Percentiles rank a stretch among this genome's conserved stretches.
Evolutionary conservation across 2,113 vertebrate species (phyloP).

Genomic region (Brienomyrus brachyistius): DNA sequence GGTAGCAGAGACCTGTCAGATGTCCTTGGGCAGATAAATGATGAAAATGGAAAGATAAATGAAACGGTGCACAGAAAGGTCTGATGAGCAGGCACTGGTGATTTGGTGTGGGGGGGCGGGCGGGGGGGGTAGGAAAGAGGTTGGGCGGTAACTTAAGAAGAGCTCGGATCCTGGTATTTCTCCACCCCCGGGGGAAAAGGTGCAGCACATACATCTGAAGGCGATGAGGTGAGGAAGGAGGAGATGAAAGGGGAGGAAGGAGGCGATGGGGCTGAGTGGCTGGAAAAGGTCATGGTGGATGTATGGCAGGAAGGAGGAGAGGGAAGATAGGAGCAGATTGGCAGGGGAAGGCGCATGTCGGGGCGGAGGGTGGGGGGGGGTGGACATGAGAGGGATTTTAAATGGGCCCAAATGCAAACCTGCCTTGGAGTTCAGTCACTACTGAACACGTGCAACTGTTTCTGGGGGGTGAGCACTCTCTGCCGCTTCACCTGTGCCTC

Average conservation of each 20-base stretch:
- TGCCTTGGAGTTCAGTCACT: background rate
- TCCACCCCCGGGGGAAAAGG: background rate
- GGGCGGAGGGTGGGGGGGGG: background rate
- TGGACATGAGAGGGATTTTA: background rate
- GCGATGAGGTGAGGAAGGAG: background rate
- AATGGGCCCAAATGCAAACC: background rate
- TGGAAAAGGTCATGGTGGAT: background rate
- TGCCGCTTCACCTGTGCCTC: background rate
- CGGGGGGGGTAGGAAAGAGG: background rate
- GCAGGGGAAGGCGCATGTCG: background rate
- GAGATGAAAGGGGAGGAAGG: background rate
- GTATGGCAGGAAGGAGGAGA: background rate
- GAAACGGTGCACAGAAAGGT: background rate
- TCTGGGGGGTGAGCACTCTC: background rate
- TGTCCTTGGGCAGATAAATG: background rate
- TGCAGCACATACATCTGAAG: background rate
- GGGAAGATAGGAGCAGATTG: background rate
- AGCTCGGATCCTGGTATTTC: background rate
- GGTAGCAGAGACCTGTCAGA: background rate
- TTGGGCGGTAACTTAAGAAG: background rate
- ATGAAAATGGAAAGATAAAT: background rate
- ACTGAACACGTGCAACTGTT: background rate
- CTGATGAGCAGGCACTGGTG: background rate
- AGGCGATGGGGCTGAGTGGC: background rate
- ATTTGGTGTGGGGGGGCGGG: background rate